Conservation (phyloP, 2,113 vertebrate species). For the Clupea harengus region DNA sequence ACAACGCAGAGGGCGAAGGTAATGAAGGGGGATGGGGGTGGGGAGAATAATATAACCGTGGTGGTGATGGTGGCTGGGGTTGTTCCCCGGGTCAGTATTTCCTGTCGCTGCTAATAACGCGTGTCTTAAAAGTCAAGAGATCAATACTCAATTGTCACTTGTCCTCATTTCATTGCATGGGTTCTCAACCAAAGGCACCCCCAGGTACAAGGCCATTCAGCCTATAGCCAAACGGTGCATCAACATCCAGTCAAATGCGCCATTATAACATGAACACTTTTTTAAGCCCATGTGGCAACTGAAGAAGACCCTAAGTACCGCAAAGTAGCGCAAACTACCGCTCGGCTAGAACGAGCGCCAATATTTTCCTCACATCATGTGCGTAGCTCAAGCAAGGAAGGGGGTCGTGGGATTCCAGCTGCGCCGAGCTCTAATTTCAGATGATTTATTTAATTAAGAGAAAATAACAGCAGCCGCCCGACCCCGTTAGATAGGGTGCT, state of each 20-base stretch:
- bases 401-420: constrained; percentile 22
- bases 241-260: neutral
- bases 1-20: neutral
- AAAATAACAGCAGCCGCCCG: neutral
- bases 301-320: neutral
- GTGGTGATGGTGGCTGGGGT: neutral
- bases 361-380: constrained; percentile 28
- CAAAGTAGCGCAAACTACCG: neutral
- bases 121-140: constrained; percentile 28
- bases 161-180: constrained; percentile 54
- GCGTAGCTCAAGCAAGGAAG: constrained; percentile 16
- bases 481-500: neutral
- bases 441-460: constrained; percentile 50
- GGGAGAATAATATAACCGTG: neutral
- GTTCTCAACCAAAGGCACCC: constrained; percentile 40
- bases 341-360: constrained; percentile 37
- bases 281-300: neutral
- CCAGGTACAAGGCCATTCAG: neutral
- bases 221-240: neutral
- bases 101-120: neutral
- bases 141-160: constrained; percentile 59
- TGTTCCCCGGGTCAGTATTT: neutral
- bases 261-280: neutral
- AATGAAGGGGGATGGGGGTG: neutral
- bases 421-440: constrained; percentile 25